A percentile compares a stretch with the other conserved stretches of the same genome.
Evolutionary conservation across 1,140 invertebrate species (phyloP).

Genomic region (Galendromus occidentalis): DNA sequence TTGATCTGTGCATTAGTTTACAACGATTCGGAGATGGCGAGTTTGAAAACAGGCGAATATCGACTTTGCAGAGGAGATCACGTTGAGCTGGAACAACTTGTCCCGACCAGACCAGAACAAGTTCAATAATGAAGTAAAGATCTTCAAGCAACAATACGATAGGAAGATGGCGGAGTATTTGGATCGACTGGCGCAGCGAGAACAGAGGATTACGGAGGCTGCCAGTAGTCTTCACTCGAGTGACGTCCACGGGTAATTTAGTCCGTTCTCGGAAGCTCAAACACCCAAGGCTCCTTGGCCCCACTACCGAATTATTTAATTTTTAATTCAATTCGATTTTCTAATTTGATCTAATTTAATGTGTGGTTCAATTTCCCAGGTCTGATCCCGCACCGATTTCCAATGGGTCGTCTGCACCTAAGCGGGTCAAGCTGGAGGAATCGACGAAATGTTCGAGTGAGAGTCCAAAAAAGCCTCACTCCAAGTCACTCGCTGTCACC

Average conservation of each 20-base stretch:
- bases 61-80: background rate
- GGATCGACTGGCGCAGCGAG: background rate
- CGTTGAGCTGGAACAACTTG: background rate
- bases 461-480: background rate
- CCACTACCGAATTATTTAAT: background rate
- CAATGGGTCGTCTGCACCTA: background rate
- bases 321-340: background rate
- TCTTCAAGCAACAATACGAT: background rate
- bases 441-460: background rate
- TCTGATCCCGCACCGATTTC: background rate
- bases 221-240: background rate
- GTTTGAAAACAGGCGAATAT: too few species aligned
- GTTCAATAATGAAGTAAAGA: background rate
- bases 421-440: background rate
- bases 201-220: background rate
- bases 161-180: background rate
- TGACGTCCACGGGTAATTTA: background rate
- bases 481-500: background rate
- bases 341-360: background rate
- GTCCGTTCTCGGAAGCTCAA: background rate
- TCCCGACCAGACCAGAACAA: background rate
- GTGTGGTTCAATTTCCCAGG: background rate
- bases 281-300: background rate
- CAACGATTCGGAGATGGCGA: too few species aligned
- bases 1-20: too few species aligned